Conservation (phyloP, 2,113 vertebrate genomes). For the Ailurus styani region DNA sequence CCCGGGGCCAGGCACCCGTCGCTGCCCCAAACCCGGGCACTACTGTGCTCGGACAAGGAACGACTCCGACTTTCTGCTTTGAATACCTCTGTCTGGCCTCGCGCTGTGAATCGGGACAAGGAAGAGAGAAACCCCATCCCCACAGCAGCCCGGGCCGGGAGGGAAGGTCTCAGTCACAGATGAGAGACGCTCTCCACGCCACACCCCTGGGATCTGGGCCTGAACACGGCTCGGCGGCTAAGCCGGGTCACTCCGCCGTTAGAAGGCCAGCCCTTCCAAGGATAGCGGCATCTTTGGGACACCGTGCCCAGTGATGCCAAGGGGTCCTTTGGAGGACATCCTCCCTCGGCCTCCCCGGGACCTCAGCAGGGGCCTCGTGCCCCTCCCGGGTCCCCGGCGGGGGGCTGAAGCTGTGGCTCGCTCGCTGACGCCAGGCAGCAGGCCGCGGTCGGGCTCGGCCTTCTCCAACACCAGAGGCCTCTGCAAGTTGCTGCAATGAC, state of each 20-base stretch:
- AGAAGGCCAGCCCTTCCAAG: neutral
- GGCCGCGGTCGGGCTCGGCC: fast-evolving
- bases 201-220: neutral
- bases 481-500: neutral
- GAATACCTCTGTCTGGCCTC: neutral
- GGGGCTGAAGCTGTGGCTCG: fast-evolving
- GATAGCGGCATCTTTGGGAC: neutral
- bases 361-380: neutral
- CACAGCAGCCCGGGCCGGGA: neutral
- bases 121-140: neutral
- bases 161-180: neutral
- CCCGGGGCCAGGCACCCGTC: neutral
- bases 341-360: neutral
- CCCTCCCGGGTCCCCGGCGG: fast-evolving
- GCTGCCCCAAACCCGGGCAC: neutral
- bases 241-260: neutral
- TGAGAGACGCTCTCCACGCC: no score
- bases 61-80: neutral
- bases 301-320: fast-evolving
- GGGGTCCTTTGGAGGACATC: fast-evolving
- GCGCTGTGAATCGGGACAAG: neutral
- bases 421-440: fast-evolving
- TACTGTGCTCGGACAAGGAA: neutral
- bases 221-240: neutral
- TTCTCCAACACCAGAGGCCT: neutral